Base-by-base conservation (phyloP, 2,797 vertebrate species). In the Acanthiza pusilla region DNA sequence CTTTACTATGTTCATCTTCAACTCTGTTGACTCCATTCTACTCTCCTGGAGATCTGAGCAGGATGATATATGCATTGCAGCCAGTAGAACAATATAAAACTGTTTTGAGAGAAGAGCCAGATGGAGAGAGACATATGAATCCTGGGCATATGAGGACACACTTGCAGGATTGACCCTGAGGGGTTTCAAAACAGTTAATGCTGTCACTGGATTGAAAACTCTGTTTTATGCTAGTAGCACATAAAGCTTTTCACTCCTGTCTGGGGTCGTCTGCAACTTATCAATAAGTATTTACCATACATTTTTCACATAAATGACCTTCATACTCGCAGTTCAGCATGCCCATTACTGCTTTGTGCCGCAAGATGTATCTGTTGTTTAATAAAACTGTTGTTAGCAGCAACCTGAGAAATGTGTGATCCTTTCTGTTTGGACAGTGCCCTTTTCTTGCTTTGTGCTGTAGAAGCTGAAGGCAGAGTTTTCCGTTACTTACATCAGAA, bases 91-190 rank as follows among this genome's bases (percentile, higher is more conserved):
- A 95, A 88, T 62, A 74, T 26, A 81, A 94, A 96, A 88, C 81
- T 91, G 72, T 91, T 96, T 42, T 30, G 43, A 91, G 93, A 95
- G 65, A 91, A 92, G n/a, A 96, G 40, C 70, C 93, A 96, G 94
- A 92, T 80, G 89, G 65, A 96, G 65, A 80, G 50, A 93, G 36
- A 87, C 72, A 42, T 42, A 58, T 48, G 82, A 88, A 65, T 85
- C 61, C 61, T 92, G 82, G 78, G 62, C 85, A 58, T 83, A 45
- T 50, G 36, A 94, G 87, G 94, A 96, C 84, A 85, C 84, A 80
- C 51, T 66, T 72, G 48, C 27, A 89, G 43, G 78, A 89, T 19
- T 96, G 81, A 85, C 89, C 79, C 82, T 45, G 32, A 70, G 70
- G 75, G 47, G 32, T 85, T 91, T 94, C 55, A 57, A 80, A 93